Conservation (phyloP, 2,113 vertebrate genomes). For the Pristiophorus japonicus region DNA sequence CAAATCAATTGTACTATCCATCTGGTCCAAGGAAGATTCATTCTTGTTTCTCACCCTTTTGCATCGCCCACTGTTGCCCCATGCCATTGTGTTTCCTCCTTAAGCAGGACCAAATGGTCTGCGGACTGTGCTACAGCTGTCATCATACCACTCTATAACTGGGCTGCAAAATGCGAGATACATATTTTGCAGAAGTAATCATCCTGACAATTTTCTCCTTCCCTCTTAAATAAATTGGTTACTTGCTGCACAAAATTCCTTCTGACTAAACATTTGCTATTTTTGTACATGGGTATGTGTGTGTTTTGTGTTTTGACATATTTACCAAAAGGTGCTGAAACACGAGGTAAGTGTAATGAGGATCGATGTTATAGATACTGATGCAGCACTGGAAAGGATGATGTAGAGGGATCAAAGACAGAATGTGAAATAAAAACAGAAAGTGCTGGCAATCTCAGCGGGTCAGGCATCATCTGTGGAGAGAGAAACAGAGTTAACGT, state of each 20-base stretch:
- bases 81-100: slow-evolving; percentile 6
- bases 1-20: slow-evolving; percentile 24
- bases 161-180: neutral
- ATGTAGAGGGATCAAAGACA: neutral
- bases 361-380: neutral
- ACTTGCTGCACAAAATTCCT: neutral
- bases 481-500: too few species aligned
- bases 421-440: too few species aligned
- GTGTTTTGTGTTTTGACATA: neutral
- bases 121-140: slow-evolving; percentile 25
- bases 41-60: slow-evolving; percentile 4
- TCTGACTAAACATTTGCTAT: neutral
- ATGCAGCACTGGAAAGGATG: neutral
- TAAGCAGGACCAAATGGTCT: slow-evolving; percentile 4
- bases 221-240: neutral
- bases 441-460: too few species aligned
- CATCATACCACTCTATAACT: neutral
- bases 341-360: neutral
- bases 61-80: slow-evolving; percentile 6
- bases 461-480: too few species aligned
- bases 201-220: neutral
- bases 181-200: neutral
- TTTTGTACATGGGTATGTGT: neutral
- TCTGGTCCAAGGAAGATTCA: slow-evolving; percentile 28
- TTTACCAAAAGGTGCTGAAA: neutral